phyloP scores from a whole-genome alignment of 2,888 invertebrate genomes.

The Oxytorus armatus region DNA sequence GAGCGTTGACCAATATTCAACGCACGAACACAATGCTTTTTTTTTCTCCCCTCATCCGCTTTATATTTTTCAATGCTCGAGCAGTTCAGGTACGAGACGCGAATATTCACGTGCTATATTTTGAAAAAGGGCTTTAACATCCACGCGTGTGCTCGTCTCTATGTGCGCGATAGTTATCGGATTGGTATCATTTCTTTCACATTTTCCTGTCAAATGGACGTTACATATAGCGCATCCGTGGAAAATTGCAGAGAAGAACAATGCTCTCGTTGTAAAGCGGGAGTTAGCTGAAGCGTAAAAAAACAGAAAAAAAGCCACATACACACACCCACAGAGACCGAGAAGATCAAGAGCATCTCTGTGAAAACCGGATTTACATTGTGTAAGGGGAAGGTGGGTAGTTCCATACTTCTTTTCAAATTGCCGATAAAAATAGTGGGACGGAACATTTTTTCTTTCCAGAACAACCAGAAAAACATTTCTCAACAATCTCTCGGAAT shows the following conservation, averaged over 20 bases:
- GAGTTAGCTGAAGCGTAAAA: background rate
- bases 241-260: background rate
- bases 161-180: slow-evolving; percentile 18
- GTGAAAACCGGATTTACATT: too few relatives aligned
- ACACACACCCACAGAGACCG: too few relatives aligned
- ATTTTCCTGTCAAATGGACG: background rate
- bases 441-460: too few relatives aligned
- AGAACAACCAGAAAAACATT: too few relatives aligned
- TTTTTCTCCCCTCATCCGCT: slow-evolving; percentile 12
- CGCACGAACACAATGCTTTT: slow-evolving; percentile 35
- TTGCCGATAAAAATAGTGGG: too few relatives aligned
- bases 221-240: too few relatives aligned
- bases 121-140: slow-evolving; percentile 19
- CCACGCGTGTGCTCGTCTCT: slow-evolving; percentile 5
- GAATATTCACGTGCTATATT: slow-evolving; percentile 41
- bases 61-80: slow-evolving; percentile 46
- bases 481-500: too few relatives aligned
- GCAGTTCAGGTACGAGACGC: slow-evolving; percentile 40
- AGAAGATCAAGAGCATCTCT: too few relatives aligned
- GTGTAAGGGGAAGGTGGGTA: too few relatives aligned
- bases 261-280: background rate
- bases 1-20: slow-evolving; percentile 57
- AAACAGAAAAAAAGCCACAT: background rate
- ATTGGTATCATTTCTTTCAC: slow-evolving; percentile 23
- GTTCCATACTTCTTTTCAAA: too few relatives aligned